Conservation (phyloP, 2,113 vertebrate species). For the Laticauda laticaudata region DNA sequence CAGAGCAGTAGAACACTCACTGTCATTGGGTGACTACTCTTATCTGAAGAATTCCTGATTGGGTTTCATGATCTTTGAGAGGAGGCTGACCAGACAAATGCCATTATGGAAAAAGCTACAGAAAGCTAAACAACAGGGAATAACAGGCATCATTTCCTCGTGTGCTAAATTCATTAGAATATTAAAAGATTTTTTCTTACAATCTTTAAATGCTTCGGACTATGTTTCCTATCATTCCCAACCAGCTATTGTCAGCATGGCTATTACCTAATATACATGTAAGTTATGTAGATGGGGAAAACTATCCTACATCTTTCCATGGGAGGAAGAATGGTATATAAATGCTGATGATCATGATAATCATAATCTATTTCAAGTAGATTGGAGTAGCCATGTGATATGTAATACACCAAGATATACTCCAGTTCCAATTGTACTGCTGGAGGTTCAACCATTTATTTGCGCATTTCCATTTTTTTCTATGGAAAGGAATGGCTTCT, state of each 20-base stretch:
- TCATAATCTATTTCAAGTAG: not conserved
- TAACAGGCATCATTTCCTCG: not conserved
- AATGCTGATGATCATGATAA: not conserved
- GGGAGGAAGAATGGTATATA: not conserved
- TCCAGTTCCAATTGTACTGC: not conserved
- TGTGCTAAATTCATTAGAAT: not conserved
- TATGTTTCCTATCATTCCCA: not conserved
- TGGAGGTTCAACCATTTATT: not conserved
- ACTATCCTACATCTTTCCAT: not conserved
- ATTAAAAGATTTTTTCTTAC: not conserved
- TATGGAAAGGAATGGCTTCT: slow-evolving; percentile 41
- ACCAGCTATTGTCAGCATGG: not conserved
- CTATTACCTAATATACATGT: not conserved
- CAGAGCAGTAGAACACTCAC: not conserved
- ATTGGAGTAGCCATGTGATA: not conserved
- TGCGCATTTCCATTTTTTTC: slow-evolving; percentile 11
- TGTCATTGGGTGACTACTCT: not conserved
- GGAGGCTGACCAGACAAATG: not conserved
- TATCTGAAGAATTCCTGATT: not conserved
- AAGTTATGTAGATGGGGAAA: not conserved
- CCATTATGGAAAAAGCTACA: not conserved
- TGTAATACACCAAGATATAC: not conserved
- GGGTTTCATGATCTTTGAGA: not conserved
- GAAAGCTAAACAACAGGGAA: not conserved
- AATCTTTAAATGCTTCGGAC: not conserved